Conservation (phyloP, 1,140 invertebrate species). For the Bombus huntii region DNA sequence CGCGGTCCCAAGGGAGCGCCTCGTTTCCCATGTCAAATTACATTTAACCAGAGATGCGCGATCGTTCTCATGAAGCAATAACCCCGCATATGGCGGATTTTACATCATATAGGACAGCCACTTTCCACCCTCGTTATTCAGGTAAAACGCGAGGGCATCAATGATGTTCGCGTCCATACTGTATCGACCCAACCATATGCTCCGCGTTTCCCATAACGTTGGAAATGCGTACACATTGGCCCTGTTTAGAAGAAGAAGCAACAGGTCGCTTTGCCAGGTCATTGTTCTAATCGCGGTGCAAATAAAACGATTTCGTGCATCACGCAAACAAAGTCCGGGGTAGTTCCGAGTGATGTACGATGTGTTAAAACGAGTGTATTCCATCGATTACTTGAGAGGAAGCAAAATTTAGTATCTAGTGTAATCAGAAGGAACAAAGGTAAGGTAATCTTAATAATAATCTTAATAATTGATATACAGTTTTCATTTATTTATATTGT, state of each 20-base stretch:
- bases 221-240: constrained; percentile 16
- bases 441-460: background rate
- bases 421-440: background rate
- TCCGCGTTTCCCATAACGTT: constrained; percentile 69
- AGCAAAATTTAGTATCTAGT: background rate
- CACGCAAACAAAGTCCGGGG: background rate
- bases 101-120: constrained; percentile 49
- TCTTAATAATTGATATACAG: background rate
- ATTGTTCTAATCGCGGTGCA: constrained; percentile 58
- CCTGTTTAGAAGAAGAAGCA: constrained; percentile 47
- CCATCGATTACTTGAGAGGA: background rate
- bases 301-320: constrained; percentile 49
- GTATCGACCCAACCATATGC: constrained; percentile 70
- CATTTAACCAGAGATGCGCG: constrained; percentile 50
- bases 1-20: background rate
- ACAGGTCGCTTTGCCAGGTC: constrained; percentile 56
- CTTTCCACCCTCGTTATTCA: constrained; percentile 54
- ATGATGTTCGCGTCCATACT: constrained; percentile 53
- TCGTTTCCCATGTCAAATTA: constrained; percentile 75
- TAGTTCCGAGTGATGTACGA: background rate
- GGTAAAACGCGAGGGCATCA: constrained; percentile 58
- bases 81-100: constrained; percentile 70
- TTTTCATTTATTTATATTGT: background rate
- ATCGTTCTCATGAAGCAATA: constrained; percentile 70
- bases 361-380: background rate